phyloP scores from a whole-genome alignment of 1,140 invertebrate species.

The Dendroctonus ponderosae region DNA sequence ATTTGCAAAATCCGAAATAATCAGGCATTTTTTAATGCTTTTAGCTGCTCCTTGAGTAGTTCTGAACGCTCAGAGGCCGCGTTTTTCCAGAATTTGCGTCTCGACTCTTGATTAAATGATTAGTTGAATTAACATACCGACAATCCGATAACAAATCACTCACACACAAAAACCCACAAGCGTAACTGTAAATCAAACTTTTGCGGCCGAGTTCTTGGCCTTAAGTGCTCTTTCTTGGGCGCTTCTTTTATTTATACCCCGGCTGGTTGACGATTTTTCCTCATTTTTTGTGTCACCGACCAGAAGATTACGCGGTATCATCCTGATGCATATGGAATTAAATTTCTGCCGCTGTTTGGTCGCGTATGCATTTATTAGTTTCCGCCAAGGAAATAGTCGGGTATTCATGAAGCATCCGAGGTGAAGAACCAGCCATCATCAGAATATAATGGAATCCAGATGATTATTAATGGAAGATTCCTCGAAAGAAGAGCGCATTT shows the following conservation, averaged over 20 bases:
- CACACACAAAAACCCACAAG: constrained; percentile 6
- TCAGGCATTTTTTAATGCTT: no score
- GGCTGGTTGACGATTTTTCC: constrained; percentile 8
- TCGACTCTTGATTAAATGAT: not conserved
- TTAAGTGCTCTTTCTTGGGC: constrained; percentile 5
- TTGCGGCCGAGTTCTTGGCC: constrained; percentile 27
- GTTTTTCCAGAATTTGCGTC: no score
- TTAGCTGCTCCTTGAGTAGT: no score
- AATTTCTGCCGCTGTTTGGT: not conserved
- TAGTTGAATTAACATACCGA: not conserved
- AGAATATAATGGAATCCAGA: no score
- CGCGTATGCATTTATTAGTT: no score
- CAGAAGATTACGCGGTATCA: constrained; percentile 15
- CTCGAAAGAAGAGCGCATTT: no score
- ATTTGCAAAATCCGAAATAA: no score
- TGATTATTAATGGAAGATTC: no score
- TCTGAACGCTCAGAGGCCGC: no score
- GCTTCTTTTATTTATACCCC: constrained; percentile 30
- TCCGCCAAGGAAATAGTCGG: no score
- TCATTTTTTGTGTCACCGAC: constrained; percentile 28
- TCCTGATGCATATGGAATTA: constrained; percentile 26
- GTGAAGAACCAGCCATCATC: no score
- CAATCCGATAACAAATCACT: not conserved
- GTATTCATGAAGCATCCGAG: no score
- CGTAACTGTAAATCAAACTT: constrained; percentile 18